A percentile compares a stretch with the other conserved stretches of the same genome.
Evolutionary conservation across 2,113 vertebrate genomes (phyloP).

Genomic region (Myocastor coypus): DNA sequence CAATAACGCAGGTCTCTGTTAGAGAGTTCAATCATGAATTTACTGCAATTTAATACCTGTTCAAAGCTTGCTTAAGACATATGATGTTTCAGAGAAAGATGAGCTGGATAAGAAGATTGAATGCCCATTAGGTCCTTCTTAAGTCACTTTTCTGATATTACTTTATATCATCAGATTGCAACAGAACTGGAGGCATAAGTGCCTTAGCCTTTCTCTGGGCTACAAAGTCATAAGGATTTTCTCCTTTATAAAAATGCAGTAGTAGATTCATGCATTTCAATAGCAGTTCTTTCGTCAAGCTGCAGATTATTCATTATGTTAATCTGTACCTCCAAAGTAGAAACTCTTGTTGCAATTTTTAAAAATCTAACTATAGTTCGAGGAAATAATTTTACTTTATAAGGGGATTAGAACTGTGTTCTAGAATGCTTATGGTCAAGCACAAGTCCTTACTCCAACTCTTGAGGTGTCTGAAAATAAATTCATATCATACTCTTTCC

Average conservation of each 20-base stretch:
- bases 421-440: not conserved
- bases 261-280: not conserved
- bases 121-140: not conserved
- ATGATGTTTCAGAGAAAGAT: not conserved
- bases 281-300: conserved; percentile 14
- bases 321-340: not conserved
- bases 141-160: conserved; percentile 32
- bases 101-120: not conserved
- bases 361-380: conserved; percentile 49
- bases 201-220: not conserved
- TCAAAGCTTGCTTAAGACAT: conserved; percentile 56
- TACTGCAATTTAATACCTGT: conserved; percentile 49
- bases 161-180: conserved; percentile 6
- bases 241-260: conserved; percentile 46
- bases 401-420: not conserved
- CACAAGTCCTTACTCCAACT: not conserved
- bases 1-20: conserved; percentile 7
- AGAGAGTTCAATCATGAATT: conserved; percentile 55
- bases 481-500: not conserved
- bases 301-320: conserved; percentile 22
- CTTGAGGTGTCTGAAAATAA: not conserved
- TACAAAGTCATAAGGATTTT: conserved; percentile 20
- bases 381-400: conserved; percentile 28
- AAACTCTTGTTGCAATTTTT: not conserved
- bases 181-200: conserved; percentile 11